Conservation (phyloP, 2,113 vertebrate species). For the Trogon surrucura region DNA sequence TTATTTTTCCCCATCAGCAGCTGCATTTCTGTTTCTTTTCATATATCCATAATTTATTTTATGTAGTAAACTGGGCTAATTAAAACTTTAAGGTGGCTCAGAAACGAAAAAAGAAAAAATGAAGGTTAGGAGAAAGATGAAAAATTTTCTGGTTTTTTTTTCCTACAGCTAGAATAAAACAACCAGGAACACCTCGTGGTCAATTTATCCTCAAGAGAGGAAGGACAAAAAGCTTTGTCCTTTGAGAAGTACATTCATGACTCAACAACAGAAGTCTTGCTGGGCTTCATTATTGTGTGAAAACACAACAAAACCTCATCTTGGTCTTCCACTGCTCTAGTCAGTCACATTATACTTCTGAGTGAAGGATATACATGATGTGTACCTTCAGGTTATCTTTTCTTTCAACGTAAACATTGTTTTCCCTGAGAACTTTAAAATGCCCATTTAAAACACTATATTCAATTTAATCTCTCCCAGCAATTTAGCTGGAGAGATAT, state of each 20-base stretch:
- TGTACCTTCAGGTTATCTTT: background rate
- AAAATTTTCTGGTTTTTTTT: background rate
- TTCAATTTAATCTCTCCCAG: background rate
- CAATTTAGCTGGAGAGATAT: background rate
- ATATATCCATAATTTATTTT: accelerated
- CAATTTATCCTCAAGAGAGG: background rate
- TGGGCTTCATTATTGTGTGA: background rate
- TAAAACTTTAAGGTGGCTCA: background rate
- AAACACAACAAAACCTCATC: background rate
- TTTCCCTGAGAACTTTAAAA: background rate
- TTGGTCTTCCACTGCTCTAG: background rate
- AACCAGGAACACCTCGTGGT: background rate
- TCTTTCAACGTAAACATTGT: background rate
- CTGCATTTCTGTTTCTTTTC: background rate
- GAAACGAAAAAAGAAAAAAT: background rate
- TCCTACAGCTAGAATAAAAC: background rate
- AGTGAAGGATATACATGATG: background rate
- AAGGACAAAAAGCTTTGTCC: background rate
- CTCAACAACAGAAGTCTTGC: background rate
- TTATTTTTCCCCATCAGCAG: background rate
- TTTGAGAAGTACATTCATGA: background rate
- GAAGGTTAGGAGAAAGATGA: background rate
- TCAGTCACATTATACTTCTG: background rate
- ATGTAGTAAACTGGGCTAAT: background rate
- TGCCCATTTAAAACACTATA: background rate